A percentile compares a stretch with the other conserved stretches of the same genome.
These are phyloP conservation scores for Drosophila maculinotata DNA, from an alignment of 2,888 invertebrate species.

Conservation along the genomic window DNA sequence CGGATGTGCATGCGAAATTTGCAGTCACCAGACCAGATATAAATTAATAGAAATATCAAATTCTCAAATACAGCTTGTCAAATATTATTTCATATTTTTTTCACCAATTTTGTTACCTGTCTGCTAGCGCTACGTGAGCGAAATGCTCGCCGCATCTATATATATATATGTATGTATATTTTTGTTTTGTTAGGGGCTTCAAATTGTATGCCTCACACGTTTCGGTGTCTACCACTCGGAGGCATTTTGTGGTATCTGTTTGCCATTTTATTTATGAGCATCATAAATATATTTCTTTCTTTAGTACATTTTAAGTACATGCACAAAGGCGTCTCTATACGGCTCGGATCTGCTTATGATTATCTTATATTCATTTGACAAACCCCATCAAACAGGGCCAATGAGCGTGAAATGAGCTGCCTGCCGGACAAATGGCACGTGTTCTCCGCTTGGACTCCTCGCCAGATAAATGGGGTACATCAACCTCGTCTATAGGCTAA, in stretches of 20 bases:
- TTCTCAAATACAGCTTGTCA: conserved; percentile 51
- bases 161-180: neutral
- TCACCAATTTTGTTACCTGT: conserved; percentile 31
- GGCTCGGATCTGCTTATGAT: conserved; percentile 55
- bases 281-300: conserved; percentile 71
- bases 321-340: conserved; percentile 13
- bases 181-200: conserved; percentile 26
- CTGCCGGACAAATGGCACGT: conserved; percentile 68
- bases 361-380: conserved; percentile 62
- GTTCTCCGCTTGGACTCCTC: conserved; percentile 43
- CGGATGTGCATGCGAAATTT: conserved; percentile 57
- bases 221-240: conserved; percentile 25
- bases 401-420: conserved; percentile 40
- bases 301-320: conserved; percentile 57
- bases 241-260: conserved; percentile 50
- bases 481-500: conserved; percentile 30
- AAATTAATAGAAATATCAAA: conserved; percentile 79
- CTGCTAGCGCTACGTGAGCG: conserved; percentile 62
- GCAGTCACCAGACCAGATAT: conserved; percentile 48
- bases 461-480: conserved; percentile 26
- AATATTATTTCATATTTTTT: conserved; percentile 24
- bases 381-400: conserved; percentile 21
- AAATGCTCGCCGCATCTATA: conserved; percentile 35
- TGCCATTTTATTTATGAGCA: conserved; percentile 75
- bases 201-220: conserved; percentile 76